Evolutionary conservation across 1,140 invertebrate species (phyloP), one percentile per base, ranked within the genome.

Genomic region (Lucilia cuprina): DNA sequence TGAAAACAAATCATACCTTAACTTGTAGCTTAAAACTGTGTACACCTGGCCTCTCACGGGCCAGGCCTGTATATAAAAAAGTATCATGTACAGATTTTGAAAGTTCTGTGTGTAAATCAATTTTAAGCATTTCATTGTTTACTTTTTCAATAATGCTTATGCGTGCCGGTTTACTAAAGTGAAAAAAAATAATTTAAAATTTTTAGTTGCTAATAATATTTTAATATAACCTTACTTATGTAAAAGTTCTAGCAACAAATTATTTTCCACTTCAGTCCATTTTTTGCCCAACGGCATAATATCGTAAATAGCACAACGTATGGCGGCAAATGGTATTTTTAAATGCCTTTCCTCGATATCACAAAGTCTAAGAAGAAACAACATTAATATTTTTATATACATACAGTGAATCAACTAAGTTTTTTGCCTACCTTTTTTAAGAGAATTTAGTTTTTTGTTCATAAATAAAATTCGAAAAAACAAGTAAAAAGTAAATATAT

Each of bases 31-130:
- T 60, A 35, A 80, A 49, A 30, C 55, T 83, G 21, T 19, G 12
- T 83, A 35, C 50, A 41, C 83, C 85, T 85, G 85, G 50, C 83
- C 41, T 84, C 83, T 85, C 85, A 34, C 74, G 70, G 34, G 88
- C 89, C 85, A 88, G 41, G 60, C 88, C 89, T 5, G 88, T 84
- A 74, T 90, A 90, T 85, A 90, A 85, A 86, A 90, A 89, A 82
- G 89, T 80, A 12, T 90, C 87, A 0, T 87, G 87, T 4, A 90
- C 74, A 8, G 88, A 90, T 70, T 88, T 88, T 0, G 84, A 60
- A 0, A 55, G 19, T 21, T 8, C 78, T 9, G 83, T 85, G 0
- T 86, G 75, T 0, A 90, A 82, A 77, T 90, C 88, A 25, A 90
- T 87, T n/a, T 87, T 86, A 14, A 84, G 83, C 8, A 47, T 82